Conservation (phyloP, 2,888 invertebrate genomes). For the Drosophila subquinaria region DNA sequence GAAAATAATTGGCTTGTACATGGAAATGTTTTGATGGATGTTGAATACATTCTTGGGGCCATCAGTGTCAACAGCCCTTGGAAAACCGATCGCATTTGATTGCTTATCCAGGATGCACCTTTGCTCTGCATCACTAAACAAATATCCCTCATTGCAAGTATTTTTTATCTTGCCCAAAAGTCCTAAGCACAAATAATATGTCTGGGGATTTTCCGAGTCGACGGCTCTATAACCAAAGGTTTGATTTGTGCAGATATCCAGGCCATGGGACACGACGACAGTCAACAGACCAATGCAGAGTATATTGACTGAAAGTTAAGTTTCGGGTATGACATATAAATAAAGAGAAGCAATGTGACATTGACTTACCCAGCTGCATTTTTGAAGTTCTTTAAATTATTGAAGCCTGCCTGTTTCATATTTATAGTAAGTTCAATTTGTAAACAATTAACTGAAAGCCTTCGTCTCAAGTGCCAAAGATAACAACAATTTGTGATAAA, state of each 20-base stretch:
- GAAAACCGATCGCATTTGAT: background rate
- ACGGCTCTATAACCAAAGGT: conserved; percentile 40
- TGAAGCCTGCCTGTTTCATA: background rate
- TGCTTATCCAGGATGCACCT: conserved; percentile 28
- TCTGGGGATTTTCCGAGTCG: conserved; percentile 18
- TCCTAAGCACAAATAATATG: conserved; percentile 50
- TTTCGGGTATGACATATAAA: background rate
- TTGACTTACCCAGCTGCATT: conserved; percentile 51
- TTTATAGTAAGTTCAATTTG: conserved; percentile 36
- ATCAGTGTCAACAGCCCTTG: background rate
- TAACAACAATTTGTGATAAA: background rate
- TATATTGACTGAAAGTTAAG: conserved; percentile 1
- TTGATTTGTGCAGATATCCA: conserved; percentile 38
- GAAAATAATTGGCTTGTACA: conserved; percentile 45
- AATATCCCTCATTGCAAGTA: conserved; percentile 42
- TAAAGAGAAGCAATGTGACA: background rate
- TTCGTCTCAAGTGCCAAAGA: background rate
- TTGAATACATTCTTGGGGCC: conserved; percentile 30
- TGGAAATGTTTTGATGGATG: conserved; percentile 40
- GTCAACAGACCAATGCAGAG: conserved; percentile 36
- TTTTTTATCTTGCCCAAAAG: conserved; percentile 35
- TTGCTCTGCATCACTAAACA: conserved; percentile 32
- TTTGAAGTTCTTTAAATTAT: background rate
- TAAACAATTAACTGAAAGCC: conserved; percentile 32
- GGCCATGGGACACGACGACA: conserved; percentile 6